Evolutionary conservation across 2,888 invertebrate species (phyloP).

Genomic region (Flexamia atlantica): DNA sequence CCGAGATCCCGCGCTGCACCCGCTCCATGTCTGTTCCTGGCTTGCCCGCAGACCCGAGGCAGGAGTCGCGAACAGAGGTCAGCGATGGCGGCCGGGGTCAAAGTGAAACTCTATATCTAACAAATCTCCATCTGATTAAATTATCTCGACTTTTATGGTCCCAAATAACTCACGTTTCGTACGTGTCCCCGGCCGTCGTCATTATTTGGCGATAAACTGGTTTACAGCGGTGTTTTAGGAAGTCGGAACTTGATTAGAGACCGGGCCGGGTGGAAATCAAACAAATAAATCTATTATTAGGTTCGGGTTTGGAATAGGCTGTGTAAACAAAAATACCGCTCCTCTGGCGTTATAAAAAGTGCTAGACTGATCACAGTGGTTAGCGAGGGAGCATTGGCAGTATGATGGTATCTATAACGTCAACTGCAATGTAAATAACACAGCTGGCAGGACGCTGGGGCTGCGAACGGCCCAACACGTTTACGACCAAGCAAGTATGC

Average conservation of each 20-base stretch:
- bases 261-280: not conserved
- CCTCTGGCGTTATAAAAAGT: not conserved
- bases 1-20: too few relatives aligned
- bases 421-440: too few relatives aligned
- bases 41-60: too few relatives aligned
- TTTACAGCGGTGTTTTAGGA: slow-evolving; percentile 15
- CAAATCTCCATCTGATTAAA: slow-evolving; percentile 45
- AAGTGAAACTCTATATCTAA: slow-evolving; percentile 45
- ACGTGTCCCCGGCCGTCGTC: slow-evolving; percentile 2
- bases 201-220: slow-evolving; percentile 30
- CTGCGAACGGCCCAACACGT: too few relatives aligned
- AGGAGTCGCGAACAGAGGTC: not conserved
- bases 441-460: too few relatives aligned
- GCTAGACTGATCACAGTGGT: not conserved
- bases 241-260: slow-evolving; percentile 10
- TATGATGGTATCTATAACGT: not conserved
- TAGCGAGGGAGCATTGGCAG: not conserved
- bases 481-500: too few relatives aligned
- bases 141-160: slow-evolving; percentile 40
- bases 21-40: too few relatives aligned
- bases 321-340: not conserved
- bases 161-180: slow-evolving; percentile 31
- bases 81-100: slow-evolving; percentile 14
- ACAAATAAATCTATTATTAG: slow-evolving; percentile 11
- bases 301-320: not conserved